phyloP scores from a whole-genome alignment of 2,888 invertebrate genomes.

The Hydrotaea cyrtoneurina region DNA sequence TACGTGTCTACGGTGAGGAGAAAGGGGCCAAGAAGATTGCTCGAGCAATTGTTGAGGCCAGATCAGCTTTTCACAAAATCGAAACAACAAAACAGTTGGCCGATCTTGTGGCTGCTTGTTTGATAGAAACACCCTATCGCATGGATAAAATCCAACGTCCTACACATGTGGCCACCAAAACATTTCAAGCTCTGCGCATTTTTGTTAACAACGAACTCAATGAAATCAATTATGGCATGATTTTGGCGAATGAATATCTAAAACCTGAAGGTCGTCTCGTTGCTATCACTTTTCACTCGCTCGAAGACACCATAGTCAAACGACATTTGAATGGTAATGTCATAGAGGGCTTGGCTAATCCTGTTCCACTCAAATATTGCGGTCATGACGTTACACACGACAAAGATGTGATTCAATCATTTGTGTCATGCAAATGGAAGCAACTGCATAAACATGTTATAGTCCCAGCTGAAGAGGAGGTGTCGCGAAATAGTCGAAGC shows the following conservation, averaged over 20 bases:
- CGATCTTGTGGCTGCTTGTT: conserved; percentile 86
- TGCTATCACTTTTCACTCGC: conserved; percentile 93
- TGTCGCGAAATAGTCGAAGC: conserved; percentile 90
- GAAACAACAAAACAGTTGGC: conserved; percentile 92
- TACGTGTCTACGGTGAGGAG: conserved; percentile 96
- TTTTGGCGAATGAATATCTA: conserved; percentile 88
- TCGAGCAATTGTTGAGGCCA: conserved; percentile 91
- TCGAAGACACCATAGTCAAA: conserved; percentile 96
- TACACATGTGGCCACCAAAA: conserved; percentile 93
- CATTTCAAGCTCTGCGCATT: conserved; percentile 95
- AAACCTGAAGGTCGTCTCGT: conserved; percentile 90
- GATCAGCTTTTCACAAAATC: conserved; percentile 88
- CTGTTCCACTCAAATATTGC: conserved; percentile 87
- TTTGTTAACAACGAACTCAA: conserved; percentile 98
- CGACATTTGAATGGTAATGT: conserved; percentile 91
- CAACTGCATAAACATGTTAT: conserved; percentile 91
- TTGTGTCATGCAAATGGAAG: conserved; percentile 88
- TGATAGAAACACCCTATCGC: conserved; percentile 82
- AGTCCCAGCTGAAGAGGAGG: conserved; percentile 87
- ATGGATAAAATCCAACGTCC: conserved; percentile 88
- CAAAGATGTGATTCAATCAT: conserved; percentile 83
- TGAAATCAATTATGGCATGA: conserved; percentile 93
- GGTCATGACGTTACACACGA: conserved; percentile 84
- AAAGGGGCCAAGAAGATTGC: conserved; percentile 93
- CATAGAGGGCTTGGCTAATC: conserved; percentile 87